phyloP scores from a whole-genome alignment of 2,113 vertebrate species.

The Origma solitaria region DNA sequence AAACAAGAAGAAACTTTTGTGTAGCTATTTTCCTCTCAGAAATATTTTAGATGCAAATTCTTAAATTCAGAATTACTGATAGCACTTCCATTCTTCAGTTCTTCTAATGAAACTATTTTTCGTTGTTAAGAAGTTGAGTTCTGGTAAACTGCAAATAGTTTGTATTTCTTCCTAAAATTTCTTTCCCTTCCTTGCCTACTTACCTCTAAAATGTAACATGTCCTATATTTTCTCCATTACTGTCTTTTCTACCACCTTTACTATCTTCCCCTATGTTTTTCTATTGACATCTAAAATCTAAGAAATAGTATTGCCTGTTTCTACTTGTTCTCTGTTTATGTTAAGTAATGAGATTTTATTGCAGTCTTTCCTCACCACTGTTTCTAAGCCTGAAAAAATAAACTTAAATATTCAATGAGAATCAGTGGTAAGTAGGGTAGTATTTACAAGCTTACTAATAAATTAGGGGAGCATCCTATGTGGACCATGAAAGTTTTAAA shows the following conservation, averaged over 20 bases:
- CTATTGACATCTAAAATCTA: neutral
- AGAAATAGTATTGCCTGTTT: neutral
- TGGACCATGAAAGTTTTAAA: neutral
- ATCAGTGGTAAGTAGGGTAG: neutral
- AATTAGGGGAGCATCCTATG: neutral
- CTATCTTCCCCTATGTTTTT: neutral
- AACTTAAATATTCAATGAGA: neutral
- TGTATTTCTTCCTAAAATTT: neutral
- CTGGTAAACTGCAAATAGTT: neutral
- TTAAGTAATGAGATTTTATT: neutral
- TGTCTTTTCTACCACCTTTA: neutral
- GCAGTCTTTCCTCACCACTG: neutral
- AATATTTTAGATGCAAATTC: neutral
- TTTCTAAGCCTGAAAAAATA: neutral
- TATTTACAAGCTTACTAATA: neutral
- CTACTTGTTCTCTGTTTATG: neutral
- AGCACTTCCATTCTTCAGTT: neutral
- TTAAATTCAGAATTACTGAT: neutral
- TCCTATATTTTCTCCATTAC: neutral
- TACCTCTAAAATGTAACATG: neutral
- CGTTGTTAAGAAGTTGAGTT: neutral
- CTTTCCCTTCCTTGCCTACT: neutral
- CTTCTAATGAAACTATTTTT: neutral
- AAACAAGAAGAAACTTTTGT: neutral
- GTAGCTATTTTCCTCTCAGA: neutral